These are phyloP conservation scores for Lacanobia oleracea DNA, from an alignment of 2,888 invertebrate genomes.

Conservation along the genomic window DNA sequence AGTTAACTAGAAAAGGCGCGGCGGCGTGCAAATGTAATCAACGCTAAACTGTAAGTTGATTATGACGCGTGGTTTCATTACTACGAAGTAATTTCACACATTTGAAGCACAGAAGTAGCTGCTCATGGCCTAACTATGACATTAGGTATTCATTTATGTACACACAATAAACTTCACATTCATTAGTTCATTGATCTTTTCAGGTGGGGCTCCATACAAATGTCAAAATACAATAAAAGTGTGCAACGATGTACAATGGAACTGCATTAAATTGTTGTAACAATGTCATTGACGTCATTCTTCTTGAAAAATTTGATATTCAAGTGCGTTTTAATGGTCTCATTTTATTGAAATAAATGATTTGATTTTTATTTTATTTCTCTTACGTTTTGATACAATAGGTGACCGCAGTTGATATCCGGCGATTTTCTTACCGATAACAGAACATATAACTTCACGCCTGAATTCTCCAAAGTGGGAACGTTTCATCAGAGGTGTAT, in stretches of 20 bases:
- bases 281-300: slow-evolving; percentile 14
- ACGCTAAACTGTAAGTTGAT: slow-evolving; percentile 14
- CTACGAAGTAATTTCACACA: background rate
- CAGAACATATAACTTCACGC: background rate
- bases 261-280: slow-evolving; percentile 16
- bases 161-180: too few relatives aligned
- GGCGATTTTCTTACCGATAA: background rate
- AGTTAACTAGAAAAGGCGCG: background rate
- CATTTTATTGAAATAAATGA: background rate
- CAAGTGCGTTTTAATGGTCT: background rate
- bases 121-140: background rate
- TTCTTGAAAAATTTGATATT: background rate
- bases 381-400: background rate
- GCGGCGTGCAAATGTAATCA: slow-evolving; percentile 3
- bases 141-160: slow-evolving; percentile 4
- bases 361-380: background rate
- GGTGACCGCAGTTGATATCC: background rate
- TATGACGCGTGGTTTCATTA: background rate
- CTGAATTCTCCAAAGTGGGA: background rate
- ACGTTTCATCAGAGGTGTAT: too few relatives aligned
- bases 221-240: background rate
- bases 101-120: background rate
- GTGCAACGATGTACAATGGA: slow-evolving; percentile 12
- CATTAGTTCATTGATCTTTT: slow-evolving; percentile 15
- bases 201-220: background rate